Evolutionary conservation across 1,140 invertebrate genomes (phyloP).

Genomic region (Pomacea maculata): DNA sequence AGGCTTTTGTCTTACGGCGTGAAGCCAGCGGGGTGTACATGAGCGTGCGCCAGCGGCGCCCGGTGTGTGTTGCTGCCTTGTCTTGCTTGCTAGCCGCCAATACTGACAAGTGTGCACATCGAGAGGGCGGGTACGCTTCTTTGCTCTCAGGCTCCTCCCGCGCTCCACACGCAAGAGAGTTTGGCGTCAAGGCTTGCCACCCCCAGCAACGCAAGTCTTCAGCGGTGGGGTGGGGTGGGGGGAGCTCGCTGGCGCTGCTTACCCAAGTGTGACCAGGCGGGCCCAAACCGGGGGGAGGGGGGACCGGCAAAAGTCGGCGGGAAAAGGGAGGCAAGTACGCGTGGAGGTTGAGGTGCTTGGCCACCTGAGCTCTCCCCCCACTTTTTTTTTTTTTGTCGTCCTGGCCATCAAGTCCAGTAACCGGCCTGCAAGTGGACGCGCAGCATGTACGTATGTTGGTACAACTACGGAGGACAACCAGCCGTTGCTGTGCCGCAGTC

Average conservation of each 20-base stretch:
- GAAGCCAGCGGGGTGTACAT: no score
- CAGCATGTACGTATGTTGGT: conserved; percentile 47
- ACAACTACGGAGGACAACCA: conserved; percentile 37
- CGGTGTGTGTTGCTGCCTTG: no score
- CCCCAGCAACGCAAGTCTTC: background rate
- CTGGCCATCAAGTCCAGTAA: no score
- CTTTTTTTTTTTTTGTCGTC: no score
- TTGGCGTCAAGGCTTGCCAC: no score
- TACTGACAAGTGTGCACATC: no score
- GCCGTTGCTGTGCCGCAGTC: conserved; percentile 30
- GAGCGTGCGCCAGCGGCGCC: no score
- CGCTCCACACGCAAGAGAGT: no score
- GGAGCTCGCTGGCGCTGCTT: background rate
- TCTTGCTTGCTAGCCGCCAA: no score
- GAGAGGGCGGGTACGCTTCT: no score
- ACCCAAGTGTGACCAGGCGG: background rate
- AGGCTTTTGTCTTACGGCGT: no score
- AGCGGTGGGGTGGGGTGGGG: background rate
- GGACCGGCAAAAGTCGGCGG: background rate
- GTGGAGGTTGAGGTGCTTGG: background rate
- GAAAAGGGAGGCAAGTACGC: background rate
- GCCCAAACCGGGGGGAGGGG: background rate
- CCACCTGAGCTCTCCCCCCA: background rate
- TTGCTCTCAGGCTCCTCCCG: no score
- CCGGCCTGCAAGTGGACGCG: conserved; percentile 9